phyloP scores from a whole-genome alignment of 2,888 invertebrate species.

The Drosophila anceps region DNA sequence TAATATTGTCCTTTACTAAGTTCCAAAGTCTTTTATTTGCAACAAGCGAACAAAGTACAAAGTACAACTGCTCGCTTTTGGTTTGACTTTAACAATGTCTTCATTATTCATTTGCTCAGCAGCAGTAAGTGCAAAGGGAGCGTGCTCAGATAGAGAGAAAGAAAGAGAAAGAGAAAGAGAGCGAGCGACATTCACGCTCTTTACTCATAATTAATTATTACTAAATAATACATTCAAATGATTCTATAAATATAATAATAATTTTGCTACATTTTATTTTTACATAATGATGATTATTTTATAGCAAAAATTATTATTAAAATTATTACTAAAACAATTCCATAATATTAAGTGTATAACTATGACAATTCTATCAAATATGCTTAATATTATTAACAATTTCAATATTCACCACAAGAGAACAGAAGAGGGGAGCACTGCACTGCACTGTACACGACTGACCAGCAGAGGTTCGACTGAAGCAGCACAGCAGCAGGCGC shows the following conservation, averaged over 20 bases:
- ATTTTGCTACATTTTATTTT: background rate
- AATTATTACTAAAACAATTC: background rate
- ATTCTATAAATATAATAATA: background rate
- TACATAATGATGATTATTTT: background rate
- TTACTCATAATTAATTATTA: no score
- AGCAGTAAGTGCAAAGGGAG: no score
- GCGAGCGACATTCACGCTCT: no score
- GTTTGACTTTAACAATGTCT: no score
- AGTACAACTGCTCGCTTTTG: no score
- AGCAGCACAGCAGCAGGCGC: background rate
- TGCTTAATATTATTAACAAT: background rate
- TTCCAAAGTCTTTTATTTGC: no score
- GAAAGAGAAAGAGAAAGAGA: no score
- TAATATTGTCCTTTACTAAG: no score
- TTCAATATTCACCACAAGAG: background rate
- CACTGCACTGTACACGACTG: background rate
- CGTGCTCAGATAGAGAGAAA: no score
- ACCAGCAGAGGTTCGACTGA: background rate
- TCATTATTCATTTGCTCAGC: no score
- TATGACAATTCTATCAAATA: background rate
- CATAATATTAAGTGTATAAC: background rate
- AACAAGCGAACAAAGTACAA: no score
- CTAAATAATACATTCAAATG: background rate
- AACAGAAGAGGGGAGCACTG: background rate
- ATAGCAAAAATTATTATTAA: background rate